These are phyloP conservation scores for Euura saliciscinereae DNA, from an alignment of 1,140 invertebrate species.

Conservation along the genomic window DNA sequence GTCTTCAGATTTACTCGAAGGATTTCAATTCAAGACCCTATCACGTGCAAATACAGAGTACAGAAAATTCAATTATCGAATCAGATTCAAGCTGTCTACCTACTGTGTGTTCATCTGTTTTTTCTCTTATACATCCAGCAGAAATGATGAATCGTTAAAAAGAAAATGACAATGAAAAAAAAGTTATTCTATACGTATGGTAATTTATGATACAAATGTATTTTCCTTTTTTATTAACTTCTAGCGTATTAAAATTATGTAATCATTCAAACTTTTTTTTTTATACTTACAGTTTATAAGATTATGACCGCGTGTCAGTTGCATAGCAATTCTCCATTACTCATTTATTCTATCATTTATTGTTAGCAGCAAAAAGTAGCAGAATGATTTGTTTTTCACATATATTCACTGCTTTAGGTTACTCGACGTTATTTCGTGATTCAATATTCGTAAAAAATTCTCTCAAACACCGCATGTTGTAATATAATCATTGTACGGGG, in stretches of 20 bases:
- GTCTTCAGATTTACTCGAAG: too few relatives aligned
- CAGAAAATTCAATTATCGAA: neutral
- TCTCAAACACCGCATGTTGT: neutral
- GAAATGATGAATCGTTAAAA: neutral
- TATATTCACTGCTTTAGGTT: too few relatives aligned
- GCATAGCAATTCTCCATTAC: too few relatives aligned
- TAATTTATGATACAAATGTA: constrained; percentile 9
- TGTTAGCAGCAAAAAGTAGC: too few relatives aligned
- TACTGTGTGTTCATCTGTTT: neutral
- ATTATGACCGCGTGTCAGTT: too few relatives aligned
- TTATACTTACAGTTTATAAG: too few relatives aligned
- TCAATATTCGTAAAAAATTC: too few relatives aligned
- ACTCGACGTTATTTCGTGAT: too few relatives aligned
- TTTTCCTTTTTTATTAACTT: neutral
- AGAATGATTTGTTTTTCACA: too few relatives aligned
- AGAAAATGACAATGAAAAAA: neutral
- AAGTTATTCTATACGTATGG: neutral
- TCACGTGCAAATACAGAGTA: neutral
- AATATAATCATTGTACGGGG: neutral
- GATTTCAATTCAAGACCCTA: too few relatives aligned
- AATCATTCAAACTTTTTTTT: neutral
- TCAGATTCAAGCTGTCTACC: neutral
- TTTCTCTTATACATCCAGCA: neutral
- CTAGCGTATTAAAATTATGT: constrained; percentile 1
- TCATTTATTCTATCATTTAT: too few relatives aligned